Base-by-base conservation (phyloP, 2,113 vertebrate species). In the Oostethus manadensis region DNA sequence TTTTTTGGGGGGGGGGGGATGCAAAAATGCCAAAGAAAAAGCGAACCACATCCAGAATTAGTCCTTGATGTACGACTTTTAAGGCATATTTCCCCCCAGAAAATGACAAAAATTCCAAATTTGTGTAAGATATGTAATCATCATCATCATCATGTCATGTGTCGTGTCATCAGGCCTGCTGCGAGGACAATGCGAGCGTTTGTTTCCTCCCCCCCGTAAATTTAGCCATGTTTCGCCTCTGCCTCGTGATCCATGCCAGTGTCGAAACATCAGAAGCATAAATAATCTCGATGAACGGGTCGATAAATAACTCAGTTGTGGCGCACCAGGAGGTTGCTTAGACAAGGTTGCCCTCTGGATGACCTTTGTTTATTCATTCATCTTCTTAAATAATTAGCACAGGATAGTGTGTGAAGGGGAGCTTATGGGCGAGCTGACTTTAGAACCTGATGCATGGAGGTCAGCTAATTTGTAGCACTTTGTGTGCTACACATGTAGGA, bases 211-310 rank as follows among this genome's bases (percentile, higher is more conserved):
- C 35, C 35, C 35, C 8, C 8, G 8, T 38, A 9, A 38, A 29
- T 29, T 29, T 4, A 44, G 42, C 51, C 51, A 62, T 66, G 63
- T 74, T 71, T 80, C 58, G 70, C 57, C 77, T 74, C 76, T 49
- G n/a, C 69, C 66, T 66, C 65, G 59, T 74, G 75, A 80, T 75
- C 60, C 60, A n/a, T 61, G 56, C 71, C 83, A 80, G 61, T 42
- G 18, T 63, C 71, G 73, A 62, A 63, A 64, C 63, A 61, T 72
- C 56, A 66, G 58, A 69, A 55, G 71, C 44, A 18, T 61, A 6
- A 20, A 55, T 61, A 61, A 74, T 76, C 55, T 38, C 51, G 15
- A 64, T 61, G 49, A 49, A 38, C 8, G 21, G 18, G 47, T 3
- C 60, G 23, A 63, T 76, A 71, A 68, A 35, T 80, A 69, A 61